A percentile compares a stretch with the other conserved stretches of the same genome.
Conservation (phyloP, 2,888 invertebrate genomes). For the Copidosoma aretas region DNA sequence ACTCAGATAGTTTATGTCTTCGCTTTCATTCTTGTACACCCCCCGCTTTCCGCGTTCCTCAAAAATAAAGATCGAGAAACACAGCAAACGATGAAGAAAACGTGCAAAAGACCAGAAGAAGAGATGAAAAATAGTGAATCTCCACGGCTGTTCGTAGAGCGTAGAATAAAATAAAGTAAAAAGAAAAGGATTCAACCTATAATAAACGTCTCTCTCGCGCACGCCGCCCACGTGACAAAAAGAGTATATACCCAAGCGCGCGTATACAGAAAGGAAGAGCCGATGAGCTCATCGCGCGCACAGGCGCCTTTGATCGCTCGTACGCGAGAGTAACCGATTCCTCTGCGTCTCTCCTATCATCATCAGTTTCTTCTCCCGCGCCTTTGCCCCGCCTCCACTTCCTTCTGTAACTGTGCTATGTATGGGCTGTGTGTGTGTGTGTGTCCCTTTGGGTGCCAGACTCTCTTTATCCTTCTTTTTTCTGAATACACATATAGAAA, state of each 20-base stretch:
- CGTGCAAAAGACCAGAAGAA: neutral
- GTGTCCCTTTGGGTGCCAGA: neutral
- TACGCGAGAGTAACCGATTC: neutral
- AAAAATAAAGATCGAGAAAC: no score
- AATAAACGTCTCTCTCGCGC: no score
- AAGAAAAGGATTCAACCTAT: no score
- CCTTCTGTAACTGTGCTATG: no score
- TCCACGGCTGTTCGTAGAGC: no score
- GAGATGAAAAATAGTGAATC: neutral
- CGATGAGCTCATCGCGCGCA: neutral
- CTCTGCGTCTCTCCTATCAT: constrained; percentile 4
- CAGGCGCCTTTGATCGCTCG: neutral
- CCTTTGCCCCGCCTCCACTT: neutral
- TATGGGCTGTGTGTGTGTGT: neutral
- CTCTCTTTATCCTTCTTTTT: no score
- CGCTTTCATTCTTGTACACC: no score
- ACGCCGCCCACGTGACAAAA: neutral
- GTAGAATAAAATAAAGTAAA: no score
- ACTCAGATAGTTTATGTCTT: no score
- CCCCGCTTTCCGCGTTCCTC: no score
- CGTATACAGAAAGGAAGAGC: neutral
- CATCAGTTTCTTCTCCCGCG: constrained; percentile 11
- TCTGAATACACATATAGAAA: no score
- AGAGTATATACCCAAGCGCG: neutral
- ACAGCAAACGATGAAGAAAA: no score